phyloP scores from a whole-genome alignment of 2,888 invertebrate species.

The Conomelus anceps region DNA sequence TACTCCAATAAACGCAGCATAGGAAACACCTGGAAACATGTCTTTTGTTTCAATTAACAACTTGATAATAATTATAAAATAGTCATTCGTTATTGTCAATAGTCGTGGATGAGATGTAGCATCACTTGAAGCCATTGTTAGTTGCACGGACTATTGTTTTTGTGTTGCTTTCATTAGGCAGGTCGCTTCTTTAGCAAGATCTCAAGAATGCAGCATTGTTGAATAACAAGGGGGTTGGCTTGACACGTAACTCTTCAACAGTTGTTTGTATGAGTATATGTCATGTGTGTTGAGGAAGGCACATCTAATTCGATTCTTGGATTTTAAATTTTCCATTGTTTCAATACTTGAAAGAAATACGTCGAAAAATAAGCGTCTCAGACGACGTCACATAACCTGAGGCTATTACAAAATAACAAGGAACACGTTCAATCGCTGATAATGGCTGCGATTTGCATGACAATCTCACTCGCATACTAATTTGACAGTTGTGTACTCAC shows the following conservation, averaged over 20 bases:
- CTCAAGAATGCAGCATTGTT: background rate
- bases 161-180: background rate
- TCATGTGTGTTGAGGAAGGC: background rate
- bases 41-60: background rate
- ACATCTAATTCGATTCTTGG: background rate
- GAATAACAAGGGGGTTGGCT: background rate
- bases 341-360: background rate
- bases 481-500: background rate
- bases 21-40: background rate
- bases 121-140: background rate
- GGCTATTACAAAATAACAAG: background rate
- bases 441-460: background rate
- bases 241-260: background rate
- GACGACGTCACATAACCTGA: background rate
- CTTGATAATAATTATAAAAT: background rate
- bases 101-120: background rate
- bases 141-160: background rate
- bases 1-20: background rate
- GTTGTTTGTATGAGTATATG: background rate
- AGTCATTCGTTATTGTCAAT: background rate
- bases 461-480: background rate
- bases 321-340: background rate
- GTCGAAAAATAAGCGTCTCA: background rate
- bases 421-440: background rate
- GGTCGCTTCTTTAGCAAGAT: background rate